Evolutionary conservation across 2,888 invertebrate genomes (phyloP), one percentile per base, ranked within the genome.

Genomic region (Ichneumon xanthorius): DNA sequence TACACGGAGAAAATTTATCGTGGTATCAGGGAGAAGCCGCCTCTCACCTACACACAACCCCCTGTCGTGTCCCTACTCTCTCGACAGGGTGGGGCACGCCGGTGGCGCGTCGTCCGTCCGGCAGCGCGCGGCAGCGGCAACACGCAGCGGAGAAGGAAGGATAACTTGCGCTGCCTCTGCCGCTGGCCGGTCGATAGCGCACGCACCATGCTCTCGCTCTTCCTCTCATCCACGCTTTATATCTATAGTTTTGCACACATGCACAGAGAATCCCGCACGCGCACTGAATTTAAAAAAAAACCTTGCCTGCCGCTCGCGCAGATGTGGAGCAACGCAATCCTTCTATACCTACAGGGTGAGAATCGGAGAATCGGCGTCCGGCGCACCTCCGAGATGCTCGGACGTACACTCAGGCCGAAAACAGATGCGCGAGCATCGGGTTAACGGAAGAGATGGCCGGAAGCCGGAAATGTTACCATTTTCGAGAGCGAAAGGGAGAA

Each of bases 81-180:
- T 76, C 61, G 75, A 71, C 80, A 82, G 87, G 87, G 87, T 87
- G 87, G 87, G 87, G 87, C 87, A 87, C 84, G 79, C 82, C 72
- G 82, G 82, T 80, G 85, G 79, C 79, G 82, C 85, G 50, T 58
- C 55, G 48, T 65, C 58, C 75, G 80, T 80, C 67, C 82, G 76
- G 77, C 78, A 82, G 48, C 78, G 55, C 68, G 76, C 81, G 26
- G 78, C 55, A 68, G 45, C 55, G 26, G 40, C 77, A 53, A 53
- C 58, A 85, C 79, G 75, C 75, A 58, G 48, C 40, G 63, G 78
- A 85, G 75, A 75, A 78, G 70, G 78, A 85, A 82, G 82, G 79
- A 85, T 82, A 58, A 65, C 40, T 14, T 48, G 81, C 77, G 82
- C 78, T 73, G 78, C 61, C 63, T 73, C 78, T 75, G 68, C 55